phyloP scores from a whole-genome alignment of 2,888 invertebrate genomes.

The Cylloceria caligata region DNA sequence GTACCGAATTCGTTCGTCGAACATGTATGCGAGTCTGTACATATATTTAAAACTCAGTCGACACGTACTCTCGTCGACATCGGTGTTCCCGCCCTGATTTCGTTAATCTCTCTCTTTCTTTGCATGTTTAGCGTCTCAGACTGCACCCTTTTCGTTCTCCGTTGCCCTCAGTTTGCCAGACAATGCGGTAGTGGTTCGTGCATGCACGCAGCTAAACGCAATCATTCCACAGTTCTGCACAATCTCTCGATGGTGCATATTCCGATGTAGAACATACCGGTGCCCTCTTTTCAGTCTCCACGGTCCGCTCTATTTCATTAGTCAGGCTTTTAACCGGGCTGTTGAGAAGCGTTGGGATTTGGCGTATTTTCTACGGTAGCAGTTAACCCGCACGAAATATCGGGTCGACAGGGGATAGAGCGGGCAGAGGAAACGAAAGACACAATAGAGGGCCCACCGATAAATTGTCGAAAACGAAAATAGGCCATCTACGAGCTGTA shows the following conservation, averaged over 20 bases:
- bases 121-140: conserved; percentile 49
- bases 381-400: conserved; percentile 8
- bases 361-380: conserved; percentile 29
- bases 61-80: conserved; percentile 29
- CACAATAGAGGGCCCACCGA: conserved; percentile 67
- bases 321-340: neutral
- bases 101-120: conserved; percentile 20
- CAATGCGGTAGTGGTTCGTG: neutral
- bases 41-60: neutral
- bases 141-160: neutral
- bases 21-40: conserved; percentile 33
- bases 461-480: conserved; percentile 76
- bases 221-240: conserved; percentile 68
- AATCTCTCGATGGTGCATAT: conserved; percentile 27
- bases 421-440: conserved; percentile 57
- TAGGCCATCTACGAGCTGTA: conserved; percentile 70
- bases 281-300: neutral
- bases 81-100: conserved; percentile 44
- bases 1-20: conserved; percentile 65
- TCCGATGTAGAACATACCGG: conserved; percentile 1
- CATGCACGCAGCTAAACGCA: conserved; percentile 58
- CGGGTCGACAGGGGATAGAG: conserved; percentile 39
- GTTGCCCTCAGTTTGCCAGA: neutral
- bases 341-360: neutral
- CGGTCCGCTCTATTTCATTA: conserved; percentile 29